phyloP scores from a whole-genome alignment of 2,797 vertebrate species.

The Australoheros facetus region DNA sequence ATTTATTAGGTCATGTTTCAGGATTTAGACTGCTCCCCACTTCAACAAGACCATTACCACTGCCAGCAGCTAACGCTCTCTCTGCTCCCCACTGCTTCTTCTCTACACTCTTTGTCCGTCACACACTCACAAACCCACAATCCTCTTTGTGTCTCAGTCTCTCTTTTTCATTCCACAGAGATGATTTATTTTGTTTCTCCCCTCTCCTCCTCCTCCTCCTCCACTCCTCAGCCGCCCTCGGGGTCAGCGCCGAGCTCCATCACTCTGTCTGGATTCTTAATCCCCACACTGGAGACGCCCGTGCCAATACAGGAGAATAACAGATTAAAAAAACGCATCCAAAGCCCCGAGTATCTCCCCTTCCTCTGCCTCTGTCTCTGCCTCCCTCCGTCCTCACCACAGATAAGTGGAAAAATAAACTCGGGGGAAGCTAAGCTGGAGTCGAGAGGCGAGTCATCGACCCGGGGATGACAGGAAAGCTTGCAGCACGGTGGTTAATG shows the following conservation, averaged over 20 bases:
- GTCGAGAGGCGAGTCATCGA: constrained; percentile 56
- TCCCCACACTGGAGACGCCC: constrained; percentile 66
- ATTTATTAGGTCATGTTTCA: constrained; percentile 51
- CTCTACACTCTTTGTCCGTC: background rate
- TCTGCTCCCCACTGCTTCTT: constrained; percentile 4
- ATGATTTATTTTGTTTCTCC: constrained; percentile 72
- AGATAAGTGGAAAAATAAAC: constrained; percentile 73
- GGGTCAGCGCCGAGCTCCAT: constrained; percentile 72
- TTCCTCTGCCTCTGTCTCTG: constrained; percentile 34
- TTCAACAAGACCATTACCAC: constrained; percentile 44
- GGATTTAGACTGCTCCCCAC: constrained; percentile 40
- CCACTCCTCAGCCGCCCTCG: constrained; percentile 52
- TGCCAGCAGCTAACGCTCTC: constrained; percentile 37
- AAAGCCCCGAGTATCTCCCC: constrained; percentile 36
- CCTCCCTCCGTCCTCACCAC: constrained; percentile 45
- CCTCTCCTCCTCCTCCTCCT: constrained; percentile 46
- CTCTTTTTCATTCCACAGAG: constrained; percentile 67
- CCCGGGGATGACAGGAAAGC: constrained; percentile 58
- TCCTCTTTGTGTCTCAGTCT: constrained; percentile 51
- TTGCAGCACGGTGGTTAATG: constrained; percentile 61
- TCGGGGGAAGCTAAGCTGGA: constrained; percentile 46
- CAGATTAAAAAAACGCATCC: constrained; percentile 68
- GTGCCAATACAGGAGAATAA: constrained; percentile 73
- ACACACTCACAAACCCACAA: constrained; percentile 35
- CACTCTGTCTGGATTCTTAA: constrained; percentile 74